phyloP scores from a whole-genome alignment of 2,888 invertebrate species.

The Selenia dentaria region DNA sequence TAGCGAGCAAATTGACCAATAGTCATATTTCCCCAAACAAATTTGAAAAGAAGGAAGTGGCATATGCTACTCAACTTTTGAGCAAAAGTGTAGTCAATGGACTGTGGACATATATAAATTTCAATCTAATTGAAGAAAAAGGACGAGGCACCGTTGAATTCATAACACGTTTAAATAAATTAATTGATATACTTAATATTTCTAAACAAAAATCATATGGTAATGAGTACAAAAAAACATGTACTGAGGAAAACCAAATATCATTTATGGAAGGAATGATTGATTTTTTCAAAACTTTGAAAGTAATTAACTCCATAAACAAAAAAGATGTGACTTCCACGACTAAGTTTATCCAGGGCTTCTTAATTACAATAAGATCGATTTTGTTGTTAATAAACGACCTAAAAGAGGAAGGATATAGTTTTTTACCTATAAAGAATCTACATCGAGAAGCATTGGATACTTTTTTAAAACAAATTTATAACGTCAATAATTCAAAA shows the following conservation, averaged over 20 bases:
- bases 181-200: constrained; percentile 17
- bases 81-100: constrained; percentile 35
- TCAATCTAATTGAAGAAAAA: constrained; percentile 21
- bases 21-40: constrained; percentile 26
- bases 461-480: neutral
- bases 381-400: constrained; percentile 29
- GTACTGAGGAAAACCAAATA: neutral
- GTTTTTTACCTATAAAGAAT: constrained; percentile 2
- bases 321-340: constrained; percentile 5
- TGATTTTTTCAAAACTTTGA: constrained; percentile 3
- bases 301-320: constrained; percentile 1
- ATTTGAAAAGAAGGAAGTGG: constrained; percentile 14
- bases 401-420: constrained; percentile 28
- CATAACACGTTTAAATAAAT: constrained; percentile 28
- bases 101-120: constrained; percentile 25
- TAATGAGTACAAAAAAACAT: neutral
- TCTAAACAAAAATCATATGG: neutral
- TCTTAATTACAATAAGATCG: constrained; percentile 31
- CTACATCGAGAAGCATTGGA: neutral
- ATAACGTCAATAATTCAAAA: neutral
- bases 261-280: constrained; percentile 1
- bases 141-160: constrained; percentile 31
- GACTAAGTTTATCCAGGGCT: constrained; percentile 9
- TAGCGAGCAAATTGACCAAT: constrained; percentile 30
- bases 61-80: constrained; percentile 25